A percentile compares a stretch with the other conserved stretches of the same genome.
These are phyloP conservation scores for Eurystomus gularis DNA, from an alignment of 2,113 vertebrate genomes.

Conservation along the genomic window DNA sequence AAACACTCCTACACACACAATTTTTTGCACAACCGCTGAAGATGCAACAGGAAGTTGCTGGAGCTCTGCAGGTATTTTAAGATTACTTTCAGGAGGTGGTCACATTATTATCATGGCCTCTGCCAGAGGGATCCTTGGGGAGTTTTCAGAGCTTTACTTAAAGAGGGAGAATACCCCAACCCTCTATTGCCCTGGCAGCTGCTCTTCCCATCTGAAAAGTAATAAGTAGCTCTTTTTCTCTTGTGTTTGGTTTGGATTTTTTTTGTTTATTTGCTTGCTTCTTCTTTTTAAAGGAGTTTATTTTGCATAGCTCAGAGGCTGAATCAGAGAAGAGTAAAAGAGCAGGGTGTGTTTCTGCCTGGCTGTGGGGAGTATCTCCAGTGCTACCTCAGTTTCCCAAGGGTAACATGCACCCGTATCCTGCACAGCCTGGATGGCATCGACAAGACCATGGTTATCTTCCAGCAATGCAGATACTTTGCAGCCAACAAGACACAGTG, in stretches of 20 bases:
- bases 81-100: neutral
- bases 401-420: neutral
- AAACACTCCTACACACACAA: neutral
- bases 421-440: neutral
- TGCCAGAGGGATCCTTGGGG: neutral
- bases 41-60: neutral
- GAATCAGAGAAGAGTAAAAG: neutral
- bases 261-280: neutral
- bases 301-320: neutral
- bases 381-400: neutral
- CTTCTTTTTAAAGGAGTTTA: neutral
- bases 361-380: accelerated
- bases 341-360: neutral
- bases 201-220: neutral
- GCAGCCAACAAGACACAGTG: neutral
- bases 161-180: neutral
- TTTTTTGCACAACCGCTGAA: neutral
- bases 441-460: neutral
- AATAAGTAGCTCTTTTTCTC: neutral
- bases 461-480: neutral
- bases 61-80: neutral
- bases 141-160: neutral
- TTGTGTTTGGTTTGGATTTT: neutral
- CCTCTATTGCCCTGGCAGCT: neutral
- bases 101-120: neutral